phyloP scores from a whole-genome alignment of 2,797 vertebrate genomes.

The Peromyscus aztecus region DNA sequence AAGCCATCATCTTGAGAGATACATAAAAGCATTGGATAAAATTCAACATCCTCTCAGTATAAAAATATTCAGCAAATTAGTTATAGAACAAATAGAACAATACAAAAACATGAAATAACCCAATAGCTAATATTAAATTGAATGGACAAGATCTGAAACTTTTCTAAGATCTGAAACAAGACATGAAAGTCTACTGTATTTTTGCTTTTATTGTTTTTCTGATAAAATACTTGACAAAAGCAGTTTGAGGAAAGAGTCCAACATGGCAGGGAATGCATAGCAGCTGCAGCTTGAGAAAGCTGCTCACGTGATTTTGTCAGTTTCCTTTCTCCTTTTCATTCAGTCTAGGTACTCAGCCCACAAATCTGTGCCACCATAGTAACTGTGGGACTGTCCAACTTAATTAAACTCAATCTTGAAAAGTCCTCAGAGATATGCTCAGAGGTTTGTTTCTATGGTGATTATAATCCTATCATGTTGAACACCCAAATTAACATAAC shows the following conservation, averaged over 20 bases:
- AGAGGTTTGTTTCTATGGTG: not conserved
- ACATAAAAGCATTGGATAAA: not conserved
- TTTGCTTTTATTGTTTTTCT: not conserved
- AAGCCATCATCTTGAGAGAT: not conserved
- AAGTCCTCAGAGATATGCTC: not conserved
- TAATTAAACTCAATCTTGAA: not conserved
- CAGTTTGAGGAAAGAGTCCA: not conserved
- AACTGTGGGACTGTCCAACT: not conserved
- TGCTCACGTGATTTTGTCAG: no score
- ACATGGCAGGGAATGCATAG: not conserved
- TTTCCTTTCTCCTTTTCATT: not conserved
- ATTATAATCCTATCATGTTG: not conserved
- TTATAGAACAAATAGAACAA: not conserved
- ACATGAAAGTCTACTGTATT: not conserved
- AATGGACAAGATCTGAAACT: not conserved
- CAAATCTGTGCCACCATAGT: not conserved
- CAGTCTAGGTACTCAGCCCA: not conserved
- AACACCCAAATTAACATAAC: not conserved
- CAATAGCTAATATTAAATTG: not conserved
- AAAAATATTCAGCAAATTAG: not conserved
- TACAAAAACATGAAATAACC: not conserved
- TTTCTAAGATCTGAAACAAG: not conserved
- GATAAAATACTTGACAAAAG: not conserved
- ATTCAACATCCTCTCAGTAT: not conserved
- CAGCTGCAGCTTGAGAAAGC: not conserved